These are phyloP conservation scores for Hydractinia echinata DNA, from an alignment of 30 jellyfish, hydroid and myxozoan genomes.

Conservation along the genomic window DNA sequence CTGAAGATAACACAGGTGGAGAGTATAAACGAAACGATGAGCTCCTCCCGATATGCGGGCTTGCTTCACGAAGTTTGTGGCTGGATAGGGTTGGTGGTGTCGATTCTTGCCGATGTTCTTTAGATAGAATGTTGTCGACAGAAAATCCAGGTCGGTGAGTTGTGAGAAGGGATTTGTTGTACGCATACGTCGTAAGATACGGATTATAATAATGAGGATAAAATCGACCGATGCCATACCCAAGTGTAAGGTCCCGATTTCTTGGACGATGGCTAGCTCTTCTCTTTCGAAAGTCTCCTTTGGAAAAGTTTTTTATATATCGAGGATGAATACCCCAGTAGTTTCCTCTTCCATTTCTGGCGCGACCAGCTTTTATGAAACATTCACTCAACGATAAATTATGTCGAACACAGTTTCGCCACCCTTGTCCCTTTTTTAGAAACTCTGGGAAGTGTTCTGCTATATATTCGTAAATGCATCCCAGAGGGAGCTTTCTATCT, in stretches of 20 bases:
- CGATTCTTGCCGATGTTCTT: neutral
- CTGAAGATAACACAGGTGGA: neutral
- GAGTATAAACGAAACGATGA: neutral
- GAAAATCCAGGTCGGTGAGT: slow-evolving; percentile 22
- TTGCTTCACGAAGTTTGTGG: neutral
- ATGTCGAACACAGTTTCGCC: slow-evolving; percentile 98
- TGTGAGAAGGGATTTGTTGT: slow-evolving; percentile 1
- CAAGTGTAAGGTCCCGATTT: slow-evolving; percentile 75
- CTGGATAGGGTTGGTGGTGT: slow-evolving; percentile 9
- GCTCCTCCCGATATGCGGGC: neutral
- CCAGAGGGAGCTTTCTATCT: slow-evolving; percentile 90
- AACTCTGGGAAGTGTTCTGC: slow-evolving; percentile 96
- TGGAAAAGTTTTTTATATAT: slow-evolving; percentile 81
- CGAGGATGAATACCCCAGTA: slow-evolving; percentile 99
- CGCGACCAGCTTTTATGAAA: slow-evolving; percentile 93
- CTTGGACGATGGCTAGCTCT: slow-evolving; percentile 93
- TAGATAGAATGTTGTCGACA: slow-evolving; percentile 1
- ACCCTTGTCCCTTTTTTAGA: slow-evolving; percentile 96
- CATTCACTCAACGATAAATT: slow-evolving; percentile 93
- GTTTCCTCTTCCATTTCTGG: slow-evolving; percentile 97
- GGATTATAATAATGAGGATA: slow-evolving; percentile 18
- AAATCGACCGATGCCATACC: slow-evolving; percentile 24
- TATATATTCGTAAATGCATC: slow-evolving; percentile 85
- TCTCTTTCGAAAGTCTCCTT: slow-evolving; percentile 93
- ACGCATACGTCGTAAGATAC: neutral